These are phyloP conservation scores for Acipenser oxyrinchus DNA, from an alignment of 2,797 vertebrate genomes.

Conservation along the genomic window DNA sequence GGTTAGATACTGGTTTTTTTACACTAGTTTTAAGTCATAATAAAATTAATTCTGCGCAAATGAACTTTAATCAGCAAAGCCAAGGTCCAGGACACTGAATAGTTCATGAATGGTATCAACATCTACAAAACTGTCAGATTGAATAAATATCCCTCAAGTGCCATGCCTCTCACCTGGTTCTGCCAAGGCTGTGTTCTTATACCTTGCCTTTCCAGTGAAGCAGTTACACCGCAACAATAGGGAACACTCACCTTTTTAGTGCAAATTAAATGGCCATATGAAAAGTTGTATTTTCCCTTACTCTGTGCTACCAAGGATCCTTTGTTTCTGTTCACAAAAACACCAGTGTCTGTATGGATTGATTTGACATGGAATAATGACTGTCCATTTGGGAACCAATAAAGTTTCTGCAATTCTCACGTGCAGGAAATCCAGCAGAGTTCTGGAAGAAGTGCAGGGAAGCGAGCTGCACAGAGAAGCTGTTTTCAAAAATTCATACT, in stretches of 20 bases:
- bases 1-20: background rate
- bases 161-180: background rate
- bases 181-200: no score
- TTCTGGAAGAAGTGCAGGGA: conserved; percentile 61
- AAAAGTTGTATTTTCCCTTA: no score
- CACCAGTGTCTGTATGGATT: no score
- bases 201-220: no score
- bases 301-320: no score
- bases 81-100: background rate
- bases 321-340: no score
- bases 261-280: no score
- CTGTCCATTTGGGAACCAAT: no score
- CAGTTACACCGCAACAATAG: no score
- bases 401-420: background rate
- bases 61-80: background rate
- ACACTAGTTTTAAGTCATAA: background rate
- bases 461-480: conserved; percentile 40
- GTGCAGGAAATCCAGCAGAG: conserved; percentile 2
- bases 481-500: conserved; percentile 43
- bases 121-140: background rate
- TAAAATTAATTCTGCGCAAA: background rate
- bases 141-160: background rate
- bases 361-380: no score
- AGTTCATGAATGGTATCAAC: background rate
- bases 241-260: no score